These are phyloP conservation scores for Zaprionus africanus DNA, from an alignment of 1,140 invertebrate species.

Conservation along the genomic window DNA sequence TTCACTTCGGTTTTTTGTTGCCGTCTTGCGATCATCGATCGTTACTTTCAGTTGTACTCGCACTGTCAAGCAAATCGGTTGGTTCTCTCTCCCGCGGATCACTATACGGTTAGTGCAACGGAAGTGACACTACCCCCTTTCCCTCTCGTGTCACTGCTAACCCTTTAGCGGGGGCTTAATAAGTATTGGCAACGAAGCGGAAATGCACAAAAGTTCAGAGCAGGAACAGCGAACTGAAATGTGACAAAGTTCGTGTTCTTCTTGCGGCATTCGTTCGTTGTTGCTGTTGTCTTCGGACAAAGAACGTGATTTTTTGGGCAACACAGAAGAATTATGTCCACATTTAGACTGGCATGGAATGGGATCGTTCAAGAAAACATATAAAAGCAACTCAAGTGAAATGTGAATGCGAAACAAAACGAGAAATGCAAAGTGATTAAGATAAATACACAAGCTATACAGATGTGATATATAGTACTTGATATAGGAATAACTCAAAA, in stretches of 20 bases:
- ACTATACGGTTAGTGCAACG: constrained; percentile 63
- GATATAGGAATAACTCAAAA: not conserved
- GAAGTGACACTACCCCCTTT: constrained; percentile 44
- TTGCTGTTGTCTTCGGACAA: constrained; percentile 49
- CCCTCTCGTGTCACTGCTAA: not conserved
- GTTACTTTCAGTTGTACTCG: constrained; percentile 78
- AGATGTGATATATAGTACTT: not conserved
- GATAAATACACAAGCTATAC: not conserved
- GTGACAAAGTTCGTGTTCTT: constrained; percentile 23
- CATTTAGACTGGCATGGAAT: constrained; percentile 58
- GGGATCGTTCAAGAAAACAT: constrained; percentile 46
- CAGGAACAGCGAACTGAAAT: constrained; percentile 32
- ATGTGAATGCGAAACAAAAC: constrained; percentile 6
- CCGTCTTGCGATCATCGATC: constrained; percentile 55
- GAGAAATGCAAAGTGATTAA: not conserved
- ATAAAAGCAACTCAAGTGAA: constrained; percentile 57
- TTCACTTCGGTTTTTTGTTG: constrained; percentile 13
- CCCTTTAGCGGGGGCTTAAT: constrained; percentile 34
- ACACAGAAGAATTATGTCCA: constrained; percentile 61
- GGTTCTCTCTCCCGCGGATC: constrained; percentile 32
- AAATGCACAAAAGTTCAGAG: constrained; percentile 59
- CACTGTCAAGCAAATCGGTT: constrained; percentile 79
- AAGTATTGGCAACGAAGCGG: constrained; percentile 72
- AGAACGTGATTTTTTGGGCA: constrained; percentile 70
- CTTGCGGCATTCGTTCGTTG: constrained; percentile 9